These are phyloP conservation scores for Phocides pigmalion DNA, from an alignment of 1,140 invertebrate genomes.

Conservation along the genomic window DNA sequence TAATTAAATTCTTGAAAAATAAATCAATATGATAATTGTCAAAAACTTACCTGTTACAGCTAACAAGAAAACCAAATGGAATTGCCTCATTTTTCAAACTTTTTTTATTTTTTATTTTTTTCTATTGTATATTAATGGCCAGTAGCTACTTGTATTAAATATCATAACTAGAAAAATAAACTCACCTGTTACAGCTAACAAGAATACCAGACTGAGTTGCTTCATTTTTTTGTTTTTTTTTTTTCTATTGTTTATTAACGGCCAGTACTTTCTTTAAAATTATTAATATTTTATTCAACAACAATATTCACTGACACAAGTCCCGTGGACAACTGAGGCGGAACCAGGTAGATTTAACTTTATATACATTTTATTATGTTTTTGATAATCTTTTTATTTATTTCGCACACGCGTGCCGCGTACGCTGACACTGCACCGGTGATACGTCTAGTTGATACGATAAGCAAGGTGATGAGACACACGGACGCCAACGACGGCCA, in stretches of 20 bases:
- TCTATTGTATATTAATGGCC: neutral
- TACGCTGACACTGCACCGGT: constrained; percentile 28
- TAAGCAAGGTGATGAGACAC: constrained; percentile 14
- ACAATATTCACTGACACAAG: constrained; percentile 21
- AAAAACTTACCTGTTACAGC: constrained; percentile 29
- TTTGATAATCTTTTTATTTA: constrained; percentile 22
- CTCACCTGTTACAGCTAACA: constrained; percentile 26
- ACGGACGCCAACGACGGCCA: no score
- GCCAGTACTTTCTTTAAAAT: neutral
- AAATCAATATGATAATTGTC: no score
- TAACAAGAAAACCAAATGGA: constrained; percentile 19
- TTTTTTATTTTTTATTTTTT: neutral
- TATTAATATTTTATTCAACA: constrained; percentile 1
- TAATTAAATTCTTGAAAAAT: no score
- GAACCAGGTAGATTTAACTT: constrained; percentile 21
- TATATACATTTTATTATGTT: constrained; percentile 36
- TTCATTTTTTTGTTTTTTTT: constrained; percentile 27
- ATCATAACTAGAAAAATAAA: neutral
- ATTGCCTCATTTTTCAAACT: constrained; percentile 32
- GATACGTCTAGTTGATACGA: constrained; percentile 26
- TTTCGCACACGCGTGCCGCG: constrained; percentile 11
- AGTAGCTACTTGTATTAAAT: neutral
- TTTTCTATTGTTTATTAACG: neutral
- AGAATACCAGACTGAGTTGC: constrained; percentile 17
- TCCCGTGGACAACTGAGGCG: constrained; percentile 32